These are phyloP conservation scores for Peromyscus nudipes DNA, from an alignment of 2,797 vertebrate genomes.

Conservation along the genomic window DNA sequence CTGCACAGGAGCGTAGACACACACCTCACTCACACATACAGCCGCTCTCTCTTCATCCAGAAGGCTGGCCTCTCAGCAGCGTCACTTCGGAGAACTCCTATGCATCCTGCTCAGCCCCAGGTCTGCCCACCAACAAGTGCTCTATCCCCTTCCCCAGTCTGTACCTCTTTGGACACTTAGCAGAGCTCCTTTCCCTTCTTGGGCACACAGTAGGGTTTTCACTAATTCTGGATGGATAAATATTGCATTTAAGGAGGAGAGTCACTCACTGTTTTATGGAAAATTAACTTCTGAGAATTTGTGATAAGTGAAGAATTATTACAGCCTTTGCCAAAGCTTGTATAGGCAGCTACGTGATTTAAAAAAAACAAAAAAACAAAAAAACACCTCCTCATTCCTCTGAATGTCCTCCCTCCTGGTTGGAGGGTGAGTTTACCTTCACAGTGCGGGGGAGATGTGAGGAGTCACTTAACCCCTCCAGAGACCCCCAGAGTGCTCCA, in stretches of 20 bases:
- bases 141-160: fast-evolving
- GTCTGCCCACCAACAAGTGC: fast-evolving
- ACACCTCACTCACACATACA: fast-evolving
- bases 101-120: neutral
- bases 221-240: neutral
- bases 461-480: neutral
- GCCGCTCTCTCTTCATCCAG: no score
- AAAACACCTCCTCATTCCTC: neutral
- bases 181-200: neutral
- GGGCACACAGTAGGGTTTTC: neutral
- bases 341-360: neutral
- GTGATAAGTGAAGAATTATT: slow-evolving; percentile 46
- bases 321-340: slow-evolving; percentile 42
- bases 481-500: slow-evolving; percentile 22
- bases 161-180: neutral
- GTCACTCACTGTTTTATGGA: slow-evolving; percentile 37
- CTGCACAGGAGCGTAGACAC: fast-evolving
- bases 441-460: neutral
- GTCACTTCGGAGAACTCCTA: neutral
- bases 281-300: slow-evolving; percentile 74
- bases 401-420: neutral
- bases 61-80: fast-evolving
- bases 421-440: neutral
- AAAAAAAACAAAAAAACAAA: neutral
- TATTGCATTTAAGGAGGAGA: neutral